A percentile compares a stretch with the other conserved stretches of the same genome.
These are phyloP conservation scores for Sminthurinus aureus DNA, from an alignment of 2,888 invertebrate species.

Conservation along the genomic window DNA sequence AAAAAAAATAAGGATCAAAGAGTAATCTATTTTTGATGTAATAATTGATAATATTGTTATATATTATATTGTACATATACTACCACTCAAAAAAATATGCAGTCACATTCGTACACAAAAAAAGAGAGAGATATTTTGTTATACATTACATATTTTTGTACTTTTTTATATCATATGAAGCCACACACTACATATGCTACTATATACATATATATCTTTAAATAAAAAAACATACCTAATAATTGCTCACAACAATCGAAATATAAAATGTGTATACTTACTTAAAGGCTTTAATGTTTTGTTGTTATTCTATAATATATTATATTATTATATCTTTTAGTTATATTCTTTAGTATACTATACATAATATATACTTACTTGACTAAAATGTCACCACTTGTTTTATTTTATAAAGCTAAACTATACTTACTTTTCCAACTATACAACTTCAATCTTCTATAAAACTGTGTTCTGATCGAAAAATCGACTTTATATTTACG, in stretches of 20 bases:
- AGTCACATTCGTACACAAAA: neutral
- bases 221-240: constrained; percentile 12
- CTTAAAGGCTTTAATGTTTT: neutral
- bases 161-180: neutral
- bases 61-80: neutral
- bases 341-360: neutral
- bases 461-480: too few species aligned
- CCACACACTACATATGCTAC: neutral
- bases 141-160: neutral
- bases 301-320: neutral
- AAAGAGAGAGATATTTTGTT: neutral
- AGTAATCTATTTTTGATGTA: neutral
- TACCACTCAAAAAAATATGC: neutral
- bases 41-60: neutral
- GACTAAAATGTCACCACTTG: neutral
- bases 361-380: neutral
- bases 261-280: neutral
- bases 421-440: neutral
- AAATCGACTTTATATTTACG: neutral
- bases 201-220: neutral
- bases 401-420: neutral
- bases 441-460: neutral
- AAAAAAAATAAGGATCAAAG: neutral
- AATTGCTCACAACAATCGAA: constrained; percentile 9
- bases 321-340: neutral